These are phyloP conservation scores for Thymallus thymallus DNA, from an alignment of 2,113 vertebrate species.

Conservation along the genomic window DNA sequence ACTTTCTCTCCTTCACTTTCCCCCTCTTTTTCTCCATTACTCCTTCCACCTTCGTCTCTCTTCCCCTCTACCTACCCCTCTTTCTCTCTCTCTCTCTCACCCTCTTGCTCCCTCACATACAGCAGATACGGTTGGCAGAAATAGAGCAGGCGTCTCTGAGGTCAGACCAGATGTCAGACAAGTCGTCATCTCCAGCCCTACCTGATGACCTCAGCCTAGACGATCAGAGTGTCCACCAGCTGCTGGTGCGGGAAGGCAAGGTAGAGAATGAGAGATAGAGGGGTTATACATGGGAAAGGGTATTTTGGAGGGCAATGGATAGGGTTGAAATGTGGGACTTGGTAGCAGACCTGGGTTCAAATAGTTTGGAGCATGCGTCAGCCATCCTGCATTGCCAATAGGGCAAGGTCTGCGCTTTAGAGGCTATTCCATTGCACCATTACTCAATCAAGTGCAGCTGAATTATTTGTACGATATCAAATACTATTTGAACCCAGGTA, in stretches of 20 bases:
- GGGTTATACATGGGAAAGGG: neutral
- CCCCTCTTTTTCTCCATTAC: neutral
- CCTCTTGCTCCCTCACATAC: no score
- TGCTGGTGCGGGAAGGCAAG: slow-evolving; percentile 78
- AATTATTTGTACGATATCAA: no score
- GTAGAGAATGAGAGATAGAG: slow-evolving; percentile 57
- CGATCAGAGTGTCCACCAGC: slow-evolving; percentile 79
- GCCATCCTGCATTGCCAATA: no score
- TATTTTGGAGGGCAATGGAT: neutral
- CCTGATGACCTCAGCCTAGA: slow-evolving; percentile 90
- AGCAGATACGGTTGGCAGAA: slow-evolving; percentile 94
- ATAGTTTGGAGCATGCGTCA: no score
- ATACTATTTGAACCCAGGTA: no score
- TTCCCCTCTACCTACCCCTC: slow-evolving; percentile 18
- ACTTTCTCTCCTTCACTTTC: neutral
- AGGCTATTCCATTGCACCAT: no score
- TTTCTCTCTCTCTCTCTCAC: slow-evolving; percentile 56
- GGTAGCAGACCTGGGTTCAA: neutral
- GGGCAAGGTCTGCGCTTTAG: no score
- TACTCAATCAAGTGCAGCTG: no score
- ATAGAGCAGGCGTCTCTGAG: slow-evolving; percentile 92
- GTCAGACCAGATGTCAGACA: slow-evolving; percentile 85
- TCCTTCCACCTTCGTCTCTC: neutral
- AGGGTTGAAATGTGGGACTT: neutral
- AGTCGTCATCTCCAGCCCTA: slow-evolving; percentile 88